Base-by-base conservation (phyloP, 2,888 invertebrate genomes). In the Molorchus minor region DNA sequence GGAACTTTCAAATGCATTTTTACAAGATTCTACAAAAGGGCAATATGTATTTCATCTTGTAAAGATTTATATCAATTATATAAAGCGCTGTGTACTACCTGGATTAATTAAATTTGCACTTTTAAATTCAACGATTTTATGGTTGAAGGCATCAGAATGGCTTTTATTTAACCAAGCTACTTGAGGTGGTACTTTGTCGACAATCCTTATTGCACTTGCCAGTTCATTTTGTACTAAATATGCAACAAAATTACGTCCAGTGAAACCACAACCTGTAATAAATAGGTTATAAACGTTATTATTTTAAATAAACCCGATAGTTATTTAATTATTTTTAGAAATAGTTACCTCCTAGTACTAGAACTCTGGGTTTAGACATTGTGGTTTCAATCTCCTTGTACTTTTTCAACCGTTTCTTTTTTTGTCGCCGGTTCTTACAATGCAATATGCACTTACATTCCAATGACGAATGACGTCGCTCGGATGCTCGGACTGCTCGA, bases 171-270 rank as follows among this genome's bases (percentile, higher is more conserved):
- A 82, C 90, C 95, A 96, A 1, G 95, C 96, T 73, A 94, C 90
- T 80, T 93, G 93, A 1, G 96, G 96, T 46, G 95, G 95, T 21
- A 95, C 94, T 82, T 96, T 96, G 82, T 96, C 96, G 57, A 93
- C 93, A 44, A 94, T 88, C 68, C 92, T 87, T 64, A 96, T 84
- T 71, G 84, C 85, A 73, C 88, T 88, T 62, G 88, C 90, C 72
- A 93, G 81, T 73, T 92, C 87, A 80, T 93, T 90, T 63, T 85
- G 85, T 68, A 96, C 83, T 76, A 96, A 84, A 82, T 91, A 91
- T 62, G 89, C 86, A 61, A 94, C 90, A 70, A 96, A 84, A 83
- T 95, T 92, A 75, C 96, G 87, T 67, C 96, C 96, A 78, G 96
- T 91, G 82, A 96, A 96, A 73, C 96, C 96, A 82, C 94, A 94